phyloP scores from a whole-genome alignment of 1,140 invertebrate genomes.

The Calephelis nemesis region DNA sequence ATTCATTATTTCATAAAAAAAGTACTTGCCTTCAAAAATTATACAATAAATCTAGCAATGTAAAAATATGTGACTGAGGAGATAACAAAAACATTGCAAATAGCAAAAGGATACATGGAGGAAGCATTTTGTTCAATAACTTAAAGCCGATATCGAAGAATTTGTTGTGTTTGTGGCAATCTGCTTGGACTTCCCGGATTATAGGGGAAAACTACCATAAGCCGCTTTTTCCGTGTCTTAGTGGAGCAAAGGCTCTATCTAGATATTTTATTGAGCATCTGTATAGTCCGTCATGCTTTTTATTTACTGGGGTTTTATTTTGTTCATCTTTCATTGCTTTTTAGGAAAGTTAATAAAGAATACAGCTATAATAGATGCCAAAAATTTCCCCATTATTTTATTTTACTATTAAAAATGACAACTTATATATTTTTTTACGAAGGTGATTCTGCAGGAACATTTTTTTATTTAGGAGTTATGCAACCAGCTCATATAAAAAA shows the following conservation, averaged over 20 bases:
- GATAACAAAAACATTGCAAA: background rate
- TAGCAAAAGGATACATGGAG: background rate
- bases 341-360: too few species aligned
- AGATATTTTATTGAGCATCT: constrained; percentile 6
- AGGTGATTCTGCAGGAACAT: too few species aligned
- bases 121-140: constrained; percentile 3
- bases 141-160: constrained; percentile 3
- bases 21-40: too few species aligned
- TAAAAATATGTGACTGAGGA: background rate
- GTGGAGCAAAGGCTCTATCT: background rate
- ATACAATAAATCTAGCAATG: too few species aligned
- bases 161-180: background rate
- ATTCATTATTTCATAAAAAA: too few species aligned
- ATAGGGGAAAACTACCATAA: background rate
- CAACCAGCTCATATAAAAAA: too few species aligned
- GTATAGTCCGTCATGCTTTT: background rate
- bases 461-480: too few species aligned
- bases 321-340: too few species aligned
- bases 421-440: too few species aligned
- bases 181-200: constrained; percentile 3
- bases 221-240: background rate
- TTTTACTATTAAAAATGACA: too few species aligned
- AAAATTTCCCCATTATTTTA: too few species aligned
- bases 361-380: too few species aligned
- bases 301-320: background rate